A percentile compares a stretch with the other conserved stretches of the same genome.
Conservation (phyloP, 2,113 vertebrate species). For the Leucopsar rothschildi region DNA sequence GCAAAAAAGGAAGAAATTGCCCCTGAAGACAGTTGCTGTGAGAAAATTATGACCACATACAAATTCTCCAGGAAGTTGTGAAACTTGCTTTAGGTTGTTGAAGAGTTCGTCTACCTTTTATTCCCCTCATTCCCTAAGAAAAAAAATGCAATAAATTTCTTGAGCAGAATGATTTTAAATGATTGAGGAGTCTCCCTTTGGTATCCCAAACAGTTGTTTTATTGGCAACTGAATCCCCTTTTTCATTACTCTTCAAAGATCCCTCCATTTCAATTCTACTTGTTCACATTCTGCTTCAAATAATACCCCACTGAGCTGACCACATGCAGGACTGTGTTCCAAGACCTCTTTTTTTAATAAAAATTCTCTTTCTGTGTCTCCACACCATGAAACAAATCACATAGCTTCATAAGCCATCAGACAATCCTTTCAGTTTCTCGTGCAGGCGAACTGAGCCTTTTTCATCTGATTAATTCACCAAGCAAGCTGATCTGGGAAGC, state of each 20-base stretch:
- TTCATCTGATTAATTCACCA: slow-evolving; percentile 65
- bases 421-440: slow-evolving; percentile 58
- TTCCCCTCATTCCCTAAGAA: background rate
- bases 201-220: slow-evolving; percentile 60
- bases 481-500: slow-evolving; percentile 62
- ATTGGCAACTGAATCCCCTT: slow-evolving; percentile 41
- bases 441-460: slow-evolving; percentile 46
- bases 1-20: background rate
- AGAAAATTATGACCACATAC: background rate
- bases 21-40: background rate
- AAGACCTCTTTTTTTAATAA: slow-evolving; percentile 67
- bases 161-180: slow-evolving; percentile 13
- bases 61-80: background rate
- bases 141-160: slow-evolving; percentile 20
- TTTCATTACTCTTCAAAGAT: slow-evolving; percentile 65
- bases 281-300: slow-evolving; percentile 73
- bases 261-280: slow-evolving; percentile 63
- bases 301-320: slow-evolving; percentile 65
- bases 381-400: slow-evolving; percentile 61
- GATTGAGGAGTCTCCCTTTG: slow-evolving; percentile 17
- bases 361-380: slow-evolving; percentile 65
- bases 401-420: slow-evolving; percentile 53
- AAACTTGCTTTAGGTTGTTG: background rate
- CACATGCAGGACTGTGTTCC: slow-evolving; percentile 66
- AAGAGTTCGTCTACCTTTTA: background rate